Conservation (phyloP, 2,888 invertebrate species). For the Pammene aurita region DNA sequence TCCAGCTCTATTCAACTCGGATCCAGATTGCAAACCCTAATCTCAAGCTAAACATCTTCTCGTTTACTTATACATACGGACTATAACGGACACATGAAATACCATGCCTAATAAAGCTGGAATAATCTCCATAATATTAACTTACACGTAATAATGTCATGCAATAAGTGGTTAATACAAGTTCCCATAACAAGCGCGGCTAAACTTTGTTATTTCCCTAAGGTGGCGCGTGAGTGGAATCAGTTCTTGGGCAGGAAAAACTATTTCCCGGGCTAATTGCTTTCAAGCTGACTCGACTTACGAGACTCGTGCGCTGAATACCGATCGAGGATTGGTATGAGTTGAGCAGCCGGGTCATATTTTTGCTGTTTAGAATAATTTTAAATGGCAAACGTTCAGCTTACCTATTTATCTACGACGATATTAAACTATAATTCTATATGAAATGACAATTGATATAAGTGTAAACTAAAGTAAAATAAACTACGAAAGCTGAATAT, state of each 20-base stretch:
- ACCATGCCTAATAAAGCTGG: not conserved
- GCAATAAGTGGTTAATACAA: slow-evolving; percentile 42
- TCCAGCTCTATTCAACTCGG: no score
- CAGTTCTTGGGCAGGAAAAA: slow-evolving; percentile 51
- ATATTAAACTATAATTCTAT: no score
- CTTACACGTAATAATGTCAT: slow-evolving; percentile 33
- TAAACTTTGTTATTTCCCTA: slow-evolving; percentile 48
- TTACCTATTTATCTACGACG: no score
- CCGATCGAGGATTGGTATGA: slow-evolving; percentile 37
- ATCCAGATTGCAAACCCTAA: no score
- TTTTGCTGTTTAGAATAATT: slow-evolving; percentile 9
- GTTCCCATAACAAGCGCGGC: slow-evolving; percentile 49
- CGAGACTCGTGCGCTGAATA: slow-evolving; percentile 43
- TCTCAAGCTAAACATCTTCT: no score
- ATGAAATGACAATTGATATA: no score
- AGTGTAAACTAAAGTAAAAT: no score
- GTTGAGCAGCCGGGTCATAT: slow-evolving; percentile 10
- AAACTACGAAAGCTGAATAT: no score
- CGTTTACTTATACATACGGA: no score
- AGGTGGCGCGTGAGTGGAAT: slow-evolving; percentile 52
- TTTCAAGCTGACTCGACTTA: slow-evolving; percentile 48
- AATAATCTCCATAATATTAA: not conserved
- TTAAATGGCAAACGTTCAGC: not conserved
- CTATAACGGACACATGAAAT: no score
- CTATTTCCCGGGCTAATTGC: slow-evolving; percentile 57